Base-by-base conservation (phyloP, 2,797 vertebrate genomes). In the Psittacula derbiana region DNA sequence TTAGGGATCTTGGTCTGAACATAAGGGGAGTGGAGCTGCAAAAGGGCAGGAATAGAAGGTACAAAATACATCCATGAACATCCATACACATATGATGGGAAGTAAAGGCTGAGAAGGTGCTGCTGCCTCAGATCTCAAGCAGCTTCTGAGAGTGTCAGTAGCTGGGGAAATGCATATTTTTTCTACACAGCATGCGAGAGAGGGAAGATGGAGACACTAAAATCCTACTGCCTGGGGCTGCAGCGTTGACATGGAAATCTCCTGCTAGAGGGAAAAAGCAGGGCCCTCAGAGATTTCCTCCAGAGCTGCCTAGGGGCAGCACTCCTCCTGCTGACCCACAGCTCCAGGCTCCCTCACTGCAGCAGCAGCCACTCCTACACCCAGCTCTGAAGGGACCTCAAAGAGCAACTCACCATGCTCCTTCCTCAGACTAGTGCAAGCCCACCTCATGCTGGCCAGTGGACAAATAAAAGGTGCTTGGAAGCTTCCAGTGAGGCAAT, bases 1-100 rank as follows among this genome's bases (percentile, higher is more conserved):
- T 93, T 18, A 55, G 86, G 88, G 80, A 64, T 21, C 30, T 62
- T 75, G 86, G 74, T 69, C 83, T 94, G 86, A 87, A 93, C 67
- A 27, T 15, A 33, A 80, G 46, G 33, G 82, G 44, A 69, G 44
- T 2, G 27, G 44, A 94, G 69, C 90, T 93, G 43, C 83, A 67
- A 86, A 74, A 52, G 65, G 75, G 40, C 80, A 28, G 80, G 86
- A 86, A 86, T 25, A 86, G 57, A 88, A 76, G 20, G 88, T 53
- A 90, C 36, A 90, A 87, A 94, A 87, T 14, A 66, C 28, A 92
- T 25, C 80, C 15, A 23, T 6, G 8, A 88, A 70, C 19, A 69
- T 36, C 53, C 0, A 4, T 62, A 76, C 62, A 55, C 23, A 46
- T 49, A 28, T 25, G 88, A 62, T 15, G 23, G 60, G 71, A 93